Evolutionary conservation across 2,888 invertebrate genomes (phyloP), one percentile per base, ranked within the genome.

Genomic region (Scotopteryx bipunctaria): DNA sequence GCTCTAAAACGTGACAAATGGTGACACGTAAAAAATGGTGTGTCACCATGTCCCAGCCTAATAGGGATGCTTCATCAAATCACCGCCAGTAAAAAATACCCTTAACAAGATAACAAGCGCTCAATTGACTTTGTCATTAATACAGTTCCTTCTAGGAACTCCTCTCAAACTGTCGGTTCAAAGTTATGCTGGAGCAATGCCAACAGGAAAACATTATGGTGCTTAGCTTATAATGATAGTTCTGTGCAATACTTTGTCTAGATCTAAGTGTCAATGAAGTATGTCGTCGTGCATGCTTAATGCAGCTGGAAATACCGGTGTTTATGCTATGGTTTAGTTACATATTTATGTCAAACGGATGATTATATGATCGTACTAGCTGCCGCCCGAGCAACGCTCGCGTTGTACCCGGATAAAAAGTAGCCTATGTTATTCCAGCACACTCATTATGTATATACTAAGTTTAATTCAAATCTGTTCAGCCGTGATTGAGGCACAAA

Each of bases 201-300:
- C 72, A 71, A 71, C 71, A 67, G 71, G 72, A 71, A 68, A 70
- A 69, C 36, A 54, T 49, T 14, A 44, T 40, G 42, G 41, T 43
- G 50, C 55, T 54, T 58, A 55, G 19, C 41, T 46, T 57, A 43
- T 58, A 59, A 56, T 61, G 38, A 55, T 40, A 53, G 40, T 37
- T 51, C 56, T 41, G 51, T 53, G 47, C 44, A 47, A 55, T 55
- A 31, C 53, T 53, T 52, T 19, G 47, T 29, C 14, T 44, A 40
- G 48, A 48, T 48, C 29, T 29, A 38, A 53, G 53, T 48, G 53
- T 54, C 48, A 54, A 45, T 25, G 37, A 50, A 44, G 42, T 48
- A 53, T 48, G 47, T 47, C 19, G 47, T 38, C 43, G 42, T 54
- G 53, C 44, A 54, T 54, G 16, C 44, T 33, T 42, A 48, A 54